Evolutionary conservation across 2,113 vertebrate species (phyloP), one percentile per base, ranked within the genome.

Genomic region (Colaptes auratus): DNA sequence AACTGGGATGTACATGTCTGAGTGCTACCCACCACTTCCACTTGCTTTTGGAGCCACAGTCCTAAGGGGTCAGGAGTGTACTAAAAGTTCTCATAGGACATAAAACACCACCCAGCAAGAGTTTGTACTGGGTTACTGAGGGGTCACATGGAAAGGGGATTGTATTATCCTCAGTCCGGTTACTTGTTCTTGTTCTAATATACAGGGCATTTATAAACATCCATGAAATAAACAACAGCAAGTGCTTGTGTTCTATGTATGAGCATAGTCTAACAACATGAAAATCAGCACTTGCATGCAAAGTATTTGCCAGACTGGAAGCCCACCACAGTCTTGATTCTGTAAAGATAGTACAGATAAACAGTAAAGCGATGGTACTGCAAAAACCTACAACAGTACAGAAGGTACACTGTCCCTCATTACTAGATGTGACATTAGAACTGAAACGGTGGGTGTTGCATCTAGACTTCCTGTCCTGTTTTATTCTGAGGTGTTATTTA

Each of bases 81-180:
- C 21, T 11, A 35, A 7, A 81, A 71, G 25, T 61, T 87, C 42
- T 58, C 69, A 72, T 0, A 2, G 71, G 10, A 18, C 65, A 53
- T 24, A 82, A 72, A 81, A 86, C 15, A 74, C 11, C 69, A 42
- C 31, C 50, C 48, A 71, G 48, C 3, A 78, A 6, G 8, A 78
- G 16, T 72, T 61, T 58, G 24, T 18, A 61, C 23, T 19, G 44
- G 30, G 53, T 79, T 87, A 79, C 48, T 0, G 1, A 52, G 10
- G 4, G 5, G 18, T 53, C 50, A 61, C 0, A 0, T 10, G 7
- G 30, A 72, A 2, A 55, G 48, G 64, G 10, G 3, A 67, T 58
- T 58, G 6, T 15, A 31, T 65, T 56, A 69, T 46, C 5, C 50
- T 39, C 50, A 27, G n/a, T 85, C 25, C 39, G 69, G 55, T 65